A percentile compares a stretch with the other conserved stretches of the same genome.
phyloP scores from a whole-genome alignment of 2,888 invertebrate species.

The Callimorpha dominula region DNA sequence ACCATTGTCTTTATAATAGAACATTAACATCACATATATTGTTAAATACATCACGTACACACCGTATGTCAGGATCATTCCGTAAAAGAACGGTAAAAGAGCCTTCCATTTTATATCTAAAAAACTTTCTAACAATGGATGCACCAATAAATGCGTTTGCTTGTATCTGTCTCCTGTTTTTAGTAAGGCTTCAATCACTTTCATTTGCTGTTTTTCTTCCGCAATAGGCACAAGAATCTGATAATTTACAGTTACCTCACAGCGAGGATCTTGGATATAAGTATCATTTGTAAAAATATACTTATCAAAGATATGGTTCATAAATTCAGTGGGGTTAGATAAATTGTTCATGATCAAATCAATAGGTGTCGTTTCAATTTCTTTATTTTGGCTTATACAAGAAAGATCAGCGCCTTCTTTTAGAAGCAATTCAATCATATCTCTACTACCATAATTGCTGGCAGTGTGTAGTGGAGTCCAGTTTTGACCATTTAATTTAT shows the following conservation, averaged over 20 bases:
- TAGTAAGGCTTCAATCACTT: slow-evolving; percentile 77
- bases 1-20: slow-evolving; percentile 35
- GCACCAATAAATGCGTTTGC: slow-evolving; percentile 76
- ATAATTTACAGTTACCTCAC: slow-evolving; percentile 76
- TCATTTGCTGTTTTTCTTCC: slow-evolving; percentile 72
- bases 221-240: slow-evolving; percentile 65
- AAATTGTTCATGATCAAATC: slow-evolving; percentile 75
- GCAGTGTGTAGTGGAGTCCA: slow-evolving; percentile 66
- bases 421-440: slow-evolving; percentile 73
- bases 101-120: slow-evolving; percentile 83
- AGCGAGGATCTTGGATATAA: slow-evolving; percentile 55
- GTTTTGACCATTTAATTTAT: slow-evolving; percentile 32
- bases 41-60: slow-evolving; percentile 77
- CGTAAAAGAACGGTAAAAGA: slow-evolving; percentile 78
- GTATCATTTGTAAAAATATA: slow-evolving; percentile 73
- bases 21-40: slow-evolving; percentile 59
- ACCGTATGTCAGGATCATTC: slow-evolving; percentile 72
- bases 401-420: slow-evolving; percentile 68
- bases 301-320: slow-evolving; percentile 78
- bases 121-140: slow-evolving; percentile 84
- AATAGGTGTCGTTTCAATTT: slow-evolving; percentile 64
- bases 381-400: slow-evolving; percentile 23
- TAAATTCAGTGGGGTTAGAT: slow-evolving; percentile 78
- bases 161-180: slow-evolving; percentile 74
- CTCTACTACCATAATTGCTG: slow-evolving; percentile 71